Evolutionary conservation across 64 coral and sea anemone species (phyloP).

Genomic region (Actinia tenebrosa): DNA sequence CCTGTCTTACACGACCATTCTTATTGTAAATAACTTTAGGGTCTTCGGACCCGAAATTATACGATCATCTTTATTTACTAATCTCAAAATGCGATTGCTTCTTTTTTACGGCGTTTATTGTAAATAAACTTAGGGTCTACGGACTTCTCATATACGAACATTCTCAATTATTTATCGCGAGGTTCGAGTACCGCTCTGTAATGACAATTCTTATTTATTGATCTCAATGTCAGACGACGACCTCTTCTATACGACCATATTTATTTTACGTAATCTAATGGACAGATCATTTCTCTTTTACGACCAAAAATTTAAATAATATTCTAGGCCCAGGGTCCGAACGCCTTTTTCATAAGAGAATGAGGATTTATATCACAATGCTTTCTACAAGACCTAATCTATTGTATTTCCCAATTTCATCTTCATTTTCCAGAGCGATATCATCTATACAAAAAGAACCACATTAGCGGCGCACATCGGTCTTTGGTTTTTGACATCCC

Average conservation of each 20-base stretch:
- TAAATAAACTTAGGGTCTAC: too few relatives aligned
- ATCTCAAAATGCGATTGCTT: too few relatives aligned
- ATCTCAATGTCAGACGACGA: not conserved
- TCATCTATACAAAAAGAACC: conserved; percentile 7
- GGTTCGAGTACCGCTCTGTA: not conserved
- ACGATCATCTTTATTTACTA: too few relatives aligned
- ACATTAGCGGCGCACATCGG: not conserved
- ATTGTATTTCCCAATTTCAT: not conserved
- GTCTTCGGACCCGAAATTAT: too few relatives aligned
- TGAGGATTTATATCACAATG: not conserved
- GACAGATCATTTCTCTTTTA: not conserved
- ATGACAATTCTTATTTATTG: not conserved
- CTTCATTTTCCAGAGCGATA: not conserved
- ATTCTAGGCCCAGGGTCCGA: too few relatives aligned
- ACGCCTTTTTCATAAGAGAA: not conserved
- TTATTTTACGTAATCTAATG: too few relatives aligned
- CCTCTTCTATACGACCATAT: too few relatives aligned
- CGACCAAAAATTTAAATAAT: not conserved
- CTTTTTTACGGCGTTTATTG: too few relatives aligned
- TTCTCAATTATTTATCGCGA: not conserved
- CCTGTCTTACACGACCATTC: too few relatives aligned
- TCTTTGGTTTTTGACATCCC: conserved; percentile 2
- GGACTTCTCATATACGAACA: not conserved
- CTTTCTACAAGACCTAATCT: too few relatives aligned
- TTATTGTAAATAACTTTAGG: too few relatives aligned